phyloP scores from a whole-genome alignment of 2,113 vertebrate species.

The Calonectris borealis region DNA sequence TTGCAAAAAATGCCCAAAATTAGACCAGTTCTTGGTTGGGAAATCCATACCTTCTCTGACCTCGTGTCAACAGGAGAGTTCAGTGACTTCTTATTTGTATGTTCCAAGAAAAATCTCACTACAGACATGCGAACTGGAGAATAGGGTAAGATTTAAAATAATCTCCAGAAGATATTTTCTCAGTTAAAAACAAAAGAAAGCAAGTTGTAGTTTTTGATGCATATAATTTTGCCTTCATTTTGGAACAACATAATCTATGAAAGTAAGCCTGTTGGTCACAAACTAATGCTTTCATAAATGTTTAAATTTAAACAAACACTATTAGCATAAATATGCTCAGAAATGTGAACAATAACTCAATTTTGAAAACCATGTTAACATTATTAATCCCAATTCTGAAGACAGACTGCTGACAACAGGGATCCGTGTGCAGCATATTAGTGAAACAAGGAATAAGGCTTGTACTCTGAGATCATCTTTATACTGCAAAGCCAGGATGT shows the following conservation, averaged over 20 bases:
- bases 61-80: background rate
- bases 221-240: background rate
- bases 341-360: background rate
- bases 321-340: background rate
- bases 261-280: background rate
- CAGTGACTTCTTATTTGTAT: background rate
- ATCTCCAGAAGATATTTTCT: background rate
- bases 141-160: background rate
- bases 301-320: background rate
- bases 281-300: background rate
- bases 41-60: background rate
- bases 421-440: background rate
- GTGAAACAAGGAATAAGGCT: background rate
- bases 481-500: background rate
- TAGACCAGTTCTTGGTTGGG: background rate
- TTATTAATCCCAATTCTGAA: constrained; percentile 8
- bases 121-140: background rate
- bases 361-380: background rate
- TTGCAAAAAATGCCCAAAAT: background rate
- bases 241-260: background rate
- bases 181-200: background rate
- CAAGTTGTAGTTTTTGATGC: background rate
- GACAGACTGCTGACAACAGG: background rate
- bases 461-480: background rate
- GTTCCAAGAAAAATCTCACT: background rate